phyloP scores from a whole-genome alignment of 2,113 vertebrate species.

The Pituophis catenifer region DNA sequence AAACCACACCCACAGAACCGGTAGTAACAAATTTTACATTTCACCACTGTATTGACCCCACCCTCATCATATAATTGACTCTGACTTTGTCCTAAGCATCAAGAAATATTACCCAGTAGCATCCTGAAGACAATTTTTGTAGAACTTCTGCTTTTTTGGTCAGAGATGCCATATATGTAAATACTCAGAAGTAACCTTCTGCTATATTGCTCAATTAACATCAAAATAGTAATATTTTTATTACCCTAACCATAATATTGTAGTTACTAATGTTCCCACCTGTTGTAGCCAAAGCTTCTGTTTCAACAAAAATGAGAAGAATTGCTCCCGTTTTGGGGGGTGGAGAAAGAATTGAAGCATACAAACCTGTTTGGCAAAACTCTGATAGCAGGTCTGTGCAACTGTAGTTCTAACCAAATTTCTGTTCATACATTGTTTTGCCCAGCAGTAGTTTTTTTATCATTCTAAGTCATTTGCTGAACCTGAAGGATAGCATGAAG shows the following conservation, averaged over 20 bases:
- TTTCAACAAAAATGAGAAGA: not conserved
- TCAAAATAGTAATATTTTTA: too few relatives aligned
- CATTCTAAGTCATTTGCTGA: not conserved
- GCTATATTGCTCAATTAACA: too few relatives aligned
- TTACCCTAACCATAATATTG: not conserved
- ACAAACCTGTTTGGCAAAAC: not conserved
- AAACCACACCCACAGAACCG: too few relatives aligned
- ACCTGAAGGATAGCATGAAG: too few relatives aligned
- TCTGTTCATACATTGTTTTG: not conserved
- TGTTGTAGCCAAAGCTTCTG: not conserved
- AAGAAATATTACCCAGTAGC: too few relatives aligned
- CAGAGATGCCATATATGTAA: too few relatives aligned
- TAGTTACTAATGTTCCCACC: not conserved
- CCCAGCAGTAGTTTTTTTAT: not conserved
- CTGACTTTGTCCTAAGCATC: too few relatives aligned
- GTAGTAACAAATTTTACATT: too few relatives aligned
- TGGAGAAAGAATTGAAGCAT: not conserved
- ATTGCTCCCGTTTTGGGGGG: not conserved
- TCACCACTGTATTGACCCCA: not conserved
- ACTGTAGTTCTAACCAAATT: not conserved
- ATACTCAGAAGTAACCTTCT: too few relatives aligned
- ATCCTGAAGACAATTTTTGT: too few relatives aligned
- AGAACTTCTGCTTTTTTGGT: too few relatives aligned
- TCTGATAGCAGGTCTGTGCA: not conserved
- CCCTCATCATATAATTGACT: not conserved